Evolutionary conservation across 2,888 invertebrate genomes (phyloP).

Genomic region (Andrena chrysosceles): DNA sequence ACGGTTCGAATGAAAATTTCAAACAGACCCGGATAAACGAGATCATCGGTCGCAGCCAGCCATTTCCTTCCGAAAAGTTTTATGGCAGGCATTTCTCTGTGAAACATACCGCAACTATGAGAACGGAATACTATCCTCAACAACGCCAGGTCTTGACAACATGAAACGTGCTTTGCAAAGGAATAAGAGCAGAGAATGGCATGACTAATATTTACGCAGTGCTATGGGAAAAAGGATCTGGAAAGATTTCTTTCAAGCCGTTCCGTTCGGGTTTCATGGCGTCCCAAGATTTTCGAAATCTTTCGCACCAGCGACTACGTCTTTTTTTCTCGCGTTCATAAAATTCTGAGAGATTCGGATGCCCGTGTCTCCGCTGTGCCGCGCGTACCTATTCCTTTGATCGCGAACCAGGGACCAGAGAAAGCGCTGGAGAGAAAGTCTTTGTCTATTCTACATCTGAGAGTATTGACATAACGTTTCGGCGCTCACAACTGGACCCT

Average conservation of each 20-base stretch:
- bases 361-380: background rate
- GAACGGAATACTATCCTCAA: background rate
- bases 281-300: background rate
- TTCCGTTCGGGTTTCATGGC: constrained; percentile 17
- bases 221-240: background rate
- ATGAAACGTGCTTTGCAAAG: constrained; percentile 9
- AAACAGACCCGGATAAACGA: constrained; percentile 94
- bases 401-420: constrained; percentile 65
- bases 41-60: constrained; percentile 96
- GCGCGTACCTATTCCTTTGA: constrained; percentile 28
- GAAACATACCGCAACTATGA: background rate
- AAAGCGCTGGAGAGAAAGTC: constrained; percentile 78
- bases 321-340: constrained; percentile 1
- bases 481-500: constrained; percentile 51
- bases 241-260: background rate
- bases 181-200: background rate
- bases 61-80: constrained; percentile 95
- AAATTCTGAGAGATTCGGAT: constrained; percentile 32
- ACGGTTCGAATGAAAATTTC: constrained; percentile 90
- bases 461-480: constrained; percentile 59
- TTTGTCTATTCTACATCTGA: constrained; percentile 67
- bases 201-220: constrained; percentile 4
- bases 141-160: background rate
- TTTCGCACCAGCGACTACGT: background rate
- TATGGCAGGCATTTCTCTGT: constrained; percentile 92